Conservation (phyloP, 2,113 vertebrate species). For the Equus przewalskii region DNA sequence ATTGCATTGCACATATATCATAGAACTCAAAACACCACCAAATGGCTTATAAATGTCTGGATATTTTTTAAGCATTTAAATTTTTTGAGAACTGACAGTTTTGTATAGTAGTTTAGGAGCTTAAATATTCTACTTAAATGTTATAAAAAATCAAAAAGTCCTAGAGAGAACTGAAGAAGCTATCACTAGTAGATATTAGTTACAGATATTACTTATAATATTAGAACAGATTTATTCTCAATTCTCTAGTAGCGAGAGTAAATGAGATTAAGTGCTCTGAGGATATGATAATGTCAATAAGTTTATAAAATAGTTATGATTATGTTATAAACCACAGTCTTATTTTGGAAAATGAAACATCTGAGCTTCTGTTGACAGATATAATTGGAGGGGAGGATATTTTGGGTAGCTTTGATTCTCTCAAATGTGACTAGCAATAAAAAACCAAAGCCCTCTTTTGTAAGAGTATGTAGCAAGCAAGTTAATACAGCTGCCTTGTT, state of each 20-base stretch:
- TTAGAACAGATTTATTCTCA: constrained; percentile 43
- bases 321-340: not conserved
- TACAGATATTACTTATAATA: constrained; percentile 15
- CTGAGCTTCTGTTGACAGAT: not conserved
- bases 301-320: constrained; percentile 29
- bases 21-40: constrained; percentile 1
- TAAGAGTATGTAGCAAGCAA: constrained; percentile 7
- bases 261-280: not conserved
- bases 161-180: not conserved
- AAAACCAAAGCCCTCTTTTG: constrained; percentile 15
- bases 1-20: not conserved
- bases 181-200: constrained; percentile 50
- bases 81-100: constrained; percentile 44
- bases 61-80: constrained; percentile 44
- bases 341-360: constrained; percentile 48
- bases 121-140: constrained; percentile 47
- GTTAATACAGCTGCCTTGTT: constrained; percentile 32
- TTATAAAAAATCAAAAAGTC: constrained; percentile 8
- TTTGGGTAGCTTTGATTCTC: constrained; percentile 45
- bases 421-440: not conserved
- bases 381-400: not conserved
- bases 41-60: constrained; percentile 24
- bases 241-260: constrained; percentile 27
- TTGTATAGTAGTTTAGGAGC: not conserved
- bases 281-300: not conserved